A percentile compares a stretch with the other conserved stretches of the same genome.
These are phyloP conservation scores for Tubulanus polymorphus DNA, from an alignment of 2,888 invertebrate genomes.

Conservation along the genomic window DNA sequence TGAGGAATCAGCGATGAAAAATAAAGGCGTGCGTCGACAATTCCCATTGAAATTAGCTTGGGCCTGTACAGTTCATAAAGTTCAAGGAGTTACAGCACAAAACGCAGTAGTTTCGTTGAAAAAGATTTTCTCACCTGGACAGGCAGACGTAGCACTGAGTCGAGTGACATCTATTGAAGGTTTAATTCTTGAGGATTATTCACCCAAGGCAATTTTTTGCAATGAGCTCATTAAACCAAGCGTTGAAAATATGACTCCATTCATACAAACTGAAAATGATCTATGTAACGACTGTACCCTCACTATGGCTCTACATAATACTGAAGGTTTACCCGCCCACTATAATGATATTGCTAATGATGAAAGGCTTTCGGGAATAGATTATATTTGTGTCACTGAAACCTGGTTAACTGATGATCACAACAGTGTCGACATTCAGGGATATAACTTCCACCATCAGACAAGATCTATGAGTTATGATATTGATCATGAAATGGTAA, in stretches of 20 bases:
- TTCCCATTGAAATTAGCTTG: neutral
- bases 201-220: too few relatives aligned
- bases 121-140: conserved; percentile 1
- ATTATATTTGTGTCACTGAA: conserved; percentile 4
- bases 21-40: too few relatives aligned
- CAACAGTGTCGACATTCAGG: neutral
- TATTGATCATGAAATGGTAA: neutral
- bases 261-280: too few relatives aligned
- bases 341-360: conserved; percentile 1
- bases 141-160: conserved; percentile 5
- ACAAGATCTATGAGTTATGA: neutral
- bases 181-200: too few relatives aligned
- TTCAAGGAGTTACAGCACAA: conserved; percentile 1
- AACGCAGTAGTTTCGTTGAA: neutral
- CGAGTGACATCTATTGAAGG: neutral
- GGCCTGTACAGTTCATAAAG: conserved; percentile 4
- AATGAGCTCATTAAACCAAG: too few relatives aligned
- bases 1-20: too few relatives aligned
- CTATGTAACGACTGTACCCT: too few relatives aligned
- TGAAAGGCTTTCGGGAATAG: neutral
- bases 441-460: neutral
- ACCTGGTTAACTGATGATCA: neutral
- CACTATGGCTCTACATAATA: neutral
- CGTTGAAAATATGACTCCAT: too few relatives aligned
- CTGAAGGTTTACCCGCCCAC: neutral